Percentiles rank a stretch among this genome's conserved stretches.
These are phyloP conservation scores for Crepidodera aurea DNA, from an alignment of 2,888 invertebrate species.

Conservation along the genomic window DNA sequence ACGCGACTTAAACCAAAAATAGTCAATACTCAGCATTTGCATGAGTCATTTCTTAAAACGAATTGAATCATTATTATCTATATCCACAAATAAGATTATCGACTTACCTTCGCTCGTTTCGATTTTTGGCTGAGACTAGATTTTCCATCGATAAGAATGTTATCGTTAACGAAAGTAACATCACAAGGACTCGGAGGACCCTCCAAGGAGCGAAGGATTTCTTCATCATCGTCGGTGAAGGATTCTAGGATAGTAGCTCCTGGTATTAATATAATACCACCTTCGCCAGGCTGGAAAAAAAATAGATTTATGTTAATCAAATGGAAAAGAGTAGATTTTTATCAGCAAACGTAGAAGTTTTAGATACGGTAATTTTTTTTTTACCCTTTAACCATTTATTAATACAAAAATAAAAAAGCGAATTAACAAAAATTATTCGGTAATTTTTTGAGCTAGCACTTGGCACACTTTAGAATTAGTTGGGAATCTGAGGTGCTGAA, in stretches of 20 bases:
- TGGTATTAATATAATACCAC: constrained; percentile 69
- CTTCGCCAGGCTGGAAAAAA: constrained; percentile 67
- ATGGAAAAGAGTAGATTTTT: no score
- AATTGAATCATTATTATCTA: no score
- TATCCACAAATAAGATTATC: no score
- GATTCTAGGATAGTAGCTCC: constrained; percentile 69
- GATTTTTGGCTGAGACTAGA: constrained; percentile 73
- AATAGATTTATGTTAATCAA: no score
- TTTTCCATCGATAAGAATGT: constrained; percentile 88
- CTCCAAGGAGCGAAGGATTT: constrained; percentile 64
- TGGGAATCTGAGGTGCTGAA: no score
- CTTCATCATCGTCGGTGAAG: constrained; percentile 70
- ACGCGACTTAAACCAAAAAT: not conserved
- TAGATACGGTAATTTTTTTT: no score
- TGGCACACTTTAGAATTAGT: constrained; percentile 51
- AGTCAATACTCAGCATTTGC: not conserved
- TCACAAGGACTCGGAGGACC: constrained; percentile 82
- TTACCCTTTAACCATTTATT: no score
- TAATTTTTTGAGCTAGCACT: constrained; percentile 48
- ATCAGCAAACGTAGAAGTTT: no score
- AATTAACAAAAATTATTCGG: constrained; percentile 9
- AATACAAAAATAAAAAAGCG: no score
- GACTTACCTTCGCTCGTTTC: constrained; percentile 48
- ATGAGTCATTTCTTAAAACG: not conserved
- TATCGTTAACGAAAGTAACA: constrained; percentile 86